Evolutionary conservation across 2,797 vertebrate species (phyloP).

Genomic region (Coregonus ussuriensis): DNA sequence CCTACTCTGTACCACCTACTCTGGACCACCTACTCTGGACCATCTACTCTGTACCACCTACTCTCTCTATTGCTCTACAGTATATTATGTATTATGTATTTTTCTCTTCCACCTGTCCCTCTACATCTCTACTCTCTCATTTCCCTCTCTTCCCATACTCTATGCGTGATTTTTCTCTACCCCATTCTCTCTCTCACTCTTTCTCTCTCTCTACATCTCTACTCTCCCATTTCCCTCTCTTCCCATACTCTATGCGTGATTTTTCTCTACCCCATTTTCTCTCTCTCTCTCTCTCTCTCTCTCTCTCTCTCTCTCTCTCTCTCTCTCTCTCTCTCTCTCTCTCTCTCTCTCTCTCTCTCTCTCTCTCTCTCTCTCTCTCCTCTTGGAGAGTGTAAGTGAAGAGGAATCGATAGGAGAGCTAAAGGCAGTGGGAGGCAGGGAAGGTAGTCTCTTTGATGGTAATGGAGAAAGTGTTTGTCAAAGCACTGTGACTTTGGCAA

Average conservation of each 20-base stretch:
- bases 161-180: no score
- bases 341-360: constrained; percentile 10
- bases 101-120: no score
- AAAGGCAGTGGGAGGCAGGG: constrained; percentile 39
- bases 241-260: not conserved
- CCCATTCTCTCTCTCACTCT: no score
- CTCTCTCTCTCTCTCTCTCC: not conserved
- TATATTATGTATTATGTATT: constrained; percentile 21
- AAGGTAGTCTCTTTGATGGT: constrained; percentile 51
- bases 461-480: constrained; percentile 67
- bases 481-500: constrained; percentile 55
- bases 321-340: constrained; percentile 19
- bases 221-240: no score
- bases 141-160: no score
- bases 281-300: constrained; percentile 17
- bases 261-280: not conserved
- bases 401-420: constrained; percentile 52
- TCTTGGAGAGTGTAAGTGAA: constrained; percentile 49
- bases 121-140: no score
- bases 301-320: not conserved
- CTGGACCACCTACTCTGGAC: constrained; percentile 10
- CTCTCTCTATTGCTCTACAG: constrained; percentile 1
- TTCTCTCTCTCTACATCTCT: no score
- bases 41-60: no score
- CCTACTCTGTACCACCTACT: not conserved